Evolutionary conservation across 2,888 invertebrate species (phyloP), one percentile per base, ranked within the genome.

Genomic region (Dasysyrphus albostriatus): DNA sequence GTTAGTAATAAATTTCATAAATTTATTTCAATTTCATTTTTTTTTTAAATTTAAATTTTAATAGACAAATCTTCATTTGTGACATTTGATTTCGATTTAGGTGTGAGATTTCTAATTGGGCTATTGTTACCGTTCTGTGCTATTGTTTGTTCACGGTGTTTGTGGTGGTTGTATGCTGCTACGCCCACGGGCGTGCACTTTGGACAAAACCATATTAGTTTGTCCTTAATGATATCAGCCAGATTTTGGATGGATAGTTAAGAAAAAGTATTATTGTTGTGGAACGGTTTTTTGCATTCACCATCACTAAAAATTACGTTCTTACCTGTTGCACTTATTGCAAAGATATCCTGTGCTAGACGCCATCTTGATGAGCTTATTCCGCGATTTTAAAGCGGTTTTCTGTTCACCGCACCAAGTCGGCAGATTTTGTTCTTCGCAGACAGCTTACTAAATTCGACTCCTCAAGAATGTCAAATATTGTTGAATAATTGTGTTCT

Each of bases 71-170:
- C 51, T 51, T 51, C 51, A 24, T 51, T 51, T 51, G 51, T 51
- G 19, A 51, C 51, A 8, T 51, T 5, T 51, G 51, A 51, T 24
- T 24, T 24, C 24, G 51, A 16, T 1, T 47, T 47, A 1, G 16
- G 16, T 47, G 16, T 16, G 16, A 16, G 7, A 47, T 47, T n/a
- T 16, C 10, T 51, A 12, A 24, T 51, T 5, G 51, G 51, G 51
- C 51, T 51, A 24, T 51, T 51, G 51, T 51, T 51, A 51, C 51
- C 51, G 24, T 24, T 51, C 54, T 54, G 54, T 32, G 5, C 54
- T 54, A 54, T 54, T 32, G 32, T 29, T 32, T 29, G 54, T 14
- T 32, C 54, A 32, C 29, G 54, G 54, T 16, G 54, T 54, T 16
- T 54, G 6, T 32, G 54, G 29, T 54, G 29, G 12, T 6, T 54